These are phyloP conservation scores for Anabacerthia variegaticeps DNA, from an alignment of 2,797 vertebrate species.

Conservation along the genomic window DNA sequence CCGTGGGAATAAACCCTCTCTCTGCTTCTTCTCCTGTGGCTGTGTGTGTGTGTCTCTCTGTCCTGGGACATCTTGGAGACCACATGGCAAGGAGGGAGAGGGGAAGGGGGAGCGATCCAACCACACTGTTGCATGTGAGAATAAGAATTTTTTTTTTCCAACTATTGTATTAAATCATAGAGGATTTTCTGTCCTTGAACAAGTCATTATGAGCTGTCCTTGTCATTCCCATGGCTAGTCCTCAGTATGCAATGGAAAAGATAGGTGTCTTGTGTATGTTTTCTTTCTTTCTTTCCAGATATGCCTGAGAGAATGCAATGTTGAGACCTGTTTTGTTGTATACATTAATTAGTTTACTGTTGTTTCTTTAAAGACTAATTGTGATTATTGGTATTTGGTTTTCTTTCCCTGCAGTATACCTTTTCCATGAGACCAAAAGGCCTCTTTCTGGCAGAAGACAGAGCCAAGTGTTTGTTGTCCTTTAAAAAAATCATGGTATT, in stretches of 20 bases:
- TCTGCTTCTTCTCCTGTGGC: too few relatives aligned
- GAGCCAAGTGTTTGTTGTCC: background rate
- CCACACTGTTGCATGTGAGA: background rate
- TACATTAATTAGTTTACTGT: background rate
- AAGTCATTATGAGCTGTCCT: background rate
- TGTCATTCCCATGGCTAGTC: background rate
- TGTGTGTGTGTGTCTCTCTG: too few relatives aligned
- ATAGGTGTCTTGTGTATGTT: background rate
- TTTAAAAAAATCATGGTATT: background rate
- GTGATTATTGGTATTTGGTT: background rate
- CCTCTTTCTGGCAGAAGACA: background rate
- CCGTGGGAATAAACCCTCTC: too few relatives aligned
- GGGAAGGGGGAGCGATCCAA: too few relatives aligned
- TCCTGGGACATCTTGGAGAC: too few relatives aligned
- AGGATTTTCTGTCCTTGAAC: background rate
- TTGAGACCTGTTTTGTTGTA: background rate
- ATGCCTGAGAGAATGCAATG: background rate
- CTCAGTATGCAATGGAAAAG: background rate
- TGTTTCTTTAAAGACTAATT: background rate
- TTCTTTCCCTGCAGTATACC: background rate
- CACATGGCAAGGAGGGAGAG: too few relatives aligned
- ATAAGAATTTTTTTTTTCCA: background rate
- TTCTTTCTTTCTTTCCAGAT: background rate
- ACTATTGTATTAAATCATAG: background rate
- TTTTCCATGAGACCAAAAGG: background rate